Conservation (phyloP, 1,140 invertebrate genomes). For the Aphidius ervi region DNA sequence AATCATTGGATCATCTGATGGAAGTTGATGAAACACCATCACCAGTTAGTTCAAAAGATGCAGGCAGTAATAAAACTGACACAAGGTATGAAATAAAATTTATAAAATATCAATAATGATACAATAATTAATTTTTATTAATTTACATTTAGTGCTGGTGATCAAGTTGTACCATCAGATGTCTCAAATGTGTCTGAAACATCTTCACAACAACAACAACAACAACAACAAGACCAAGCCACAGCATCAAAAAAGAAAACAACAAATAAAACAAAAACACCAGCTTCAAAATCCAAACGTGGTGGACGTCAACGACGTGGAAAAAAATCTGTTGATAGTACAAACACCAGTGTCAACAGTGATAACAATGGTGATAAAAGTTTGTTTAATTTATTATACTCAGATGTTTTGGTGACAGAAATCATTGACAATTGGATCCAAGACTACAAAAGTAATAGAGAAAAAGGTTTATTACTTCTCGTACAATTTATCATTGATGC, state of each 20-base stretch:
- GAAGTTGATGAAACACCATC: no score
- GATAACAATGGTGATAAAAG: constrained; percentile 7
- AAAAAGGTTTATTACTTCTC: constrained; percentile 85
- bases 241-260: no score
- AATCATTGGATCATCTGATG: no score
- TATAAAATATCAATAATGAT: no score
- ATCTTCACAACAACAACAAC: constrained; percentile 45
- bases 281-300: no score
- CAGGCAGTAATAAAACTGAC: no score
- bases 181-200: constrained; percentile 44
- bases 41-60: no score
- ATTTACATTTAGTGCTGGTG: no score
- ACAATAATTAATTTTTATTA: no score
- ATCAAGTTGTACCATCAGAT: constrained; percentile 29
- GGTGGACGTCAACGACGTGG: constrained; percentile 46
- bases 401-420: constrained; percentile 59
- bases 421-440: constrained; percentile 99
- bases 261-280: no score
- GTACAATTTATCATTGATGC: constrained; percentile 99
- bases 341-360: no score
- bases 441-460: constrained; percentile 87
- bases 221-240: constrained; percentile 28
- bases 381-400: constrained; percentile 33
- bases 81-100: no score
- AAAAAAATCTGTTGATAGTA: constrained; percentile 39